Percentiles rank a stretch among this genome's conserved stretches.
These are phyloP conservation scores for Aphaenogaster floridana DNA, from an alignment of 1,140 invertebrate genomes.

Conservation along the genomic window DNA sequence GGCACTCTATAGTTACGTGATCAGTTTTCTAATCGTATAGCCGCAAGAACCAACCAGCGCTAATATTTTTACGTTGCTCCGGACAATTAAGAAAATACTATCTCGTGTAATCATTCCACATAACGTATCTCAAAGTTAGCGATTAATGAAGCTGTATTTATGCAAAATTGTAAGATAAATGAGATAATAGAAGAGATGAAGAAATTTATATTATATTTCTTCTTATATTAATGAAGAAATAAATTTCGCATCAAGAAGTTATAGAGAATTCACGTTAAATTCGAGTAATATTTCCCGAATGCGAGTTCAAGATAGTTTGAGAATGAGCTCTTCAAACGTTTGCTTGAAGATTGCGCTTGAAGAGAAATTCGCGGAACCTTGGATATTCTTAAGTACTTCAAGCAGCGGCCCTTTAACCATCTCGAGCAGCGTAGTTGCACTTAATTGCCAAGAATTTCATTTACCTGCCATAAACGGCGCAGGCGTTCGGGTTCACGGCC, in stretches of 20 bases:
- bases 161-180: not conserved
- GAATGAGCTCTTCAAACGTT: not conserved
- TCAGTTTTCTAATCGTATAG: not conserved
- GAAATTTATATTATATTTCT: not conserved
- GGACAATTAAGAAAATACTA: not conserved
- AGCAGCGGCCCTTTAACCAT: not conserved
- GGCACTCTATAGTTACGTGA: conserved; percentile 76
- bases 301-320: not conserved
- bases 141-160: not conserved
- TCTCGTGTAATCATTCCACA: not conserved
- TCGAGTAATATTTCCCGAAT: not conserved
- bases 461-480: conserved; percentile 85
- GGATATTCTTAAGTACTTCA: not conserved
- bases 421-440: not conserved
- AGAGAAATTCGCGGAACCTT: not conserved
- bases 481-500: conserved; percentile 77
- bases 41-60: not conserved
- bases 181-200: not conserved
- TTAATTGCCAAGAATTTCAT: conserved; percentile 18
- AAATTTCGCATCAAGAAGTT: not conserved
- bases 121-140: not conserved
- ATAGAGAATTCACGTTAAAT: not conserved
- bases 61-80: not conserved
- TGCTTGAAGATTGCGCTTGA: not conserved
- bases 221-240: not conserved